phyloP scores from a whole-genome alignment of 2,888 invertebrate genomes.

The Phaedon cochleariae region DNA sequence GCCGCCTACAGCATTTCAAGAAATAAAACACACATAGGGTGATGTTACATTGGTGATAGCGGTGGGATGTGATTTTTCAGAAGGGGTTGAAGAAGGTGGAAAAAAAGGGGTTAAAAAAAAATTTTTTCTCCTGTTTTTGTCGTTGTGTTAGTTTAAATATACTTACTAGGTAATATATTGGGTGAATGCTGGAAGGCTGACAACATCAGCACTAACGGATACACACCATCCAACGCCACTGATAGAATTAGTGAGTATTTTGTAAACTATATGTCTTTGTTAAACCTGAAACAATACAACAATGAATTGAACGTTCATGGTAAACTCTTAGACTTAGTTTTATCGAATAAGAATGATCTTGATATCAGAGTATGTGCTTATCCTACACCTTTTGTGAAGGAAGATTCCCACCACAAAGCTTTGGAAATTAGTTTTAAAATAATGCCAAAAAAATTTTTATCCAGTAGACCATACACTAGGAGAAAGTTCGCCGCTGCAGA shows the following conservation, averaged over 20 bases:
- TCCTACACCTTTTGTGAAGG: constrained; percentile 1
- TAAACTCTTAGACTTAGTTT: neutral
- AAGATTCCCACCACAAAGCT: constrained; percentile 8
- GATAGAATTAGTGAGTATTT: neutral
- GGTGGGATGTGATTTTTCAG: too few relatives aligned
- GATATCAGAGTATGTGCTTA: neutral
- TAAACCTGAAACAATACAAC: neutral
- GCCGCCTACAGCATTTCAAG: too few relatives aligned
- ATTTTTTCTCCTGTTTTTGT: too few relatives aligned
- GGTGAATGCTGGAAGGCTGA: constrained; percentile 1
- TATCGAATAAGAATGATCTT: neutral
- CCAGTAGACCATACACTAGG: neutral
- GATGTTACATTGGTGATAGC: too few relatives aligned
- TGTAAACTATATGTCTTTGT: neutral
- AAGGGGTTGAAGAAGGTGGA: too few relatives aligned
- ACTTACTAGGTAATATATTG: too few relatives aligned
- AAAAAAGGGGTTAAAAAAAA: too few relatives aligned
- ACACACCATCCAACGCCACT: neutral
- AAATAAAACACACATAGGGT: too few relatives aligned
- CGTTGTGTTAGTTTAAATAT: too few relatives aligned
- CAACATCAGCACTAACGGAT: neutral
- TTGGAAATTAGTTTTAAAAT: neutral
- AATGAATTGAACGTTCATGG: neutral
- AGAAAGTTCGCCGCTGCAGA: neutral
- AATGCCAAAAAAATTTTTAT: constrained; percentile 4